Base-by-base conservation (phyloP, 2,113 vertebrate genomes). In the Sakesphorus luctuosus region DNA sequence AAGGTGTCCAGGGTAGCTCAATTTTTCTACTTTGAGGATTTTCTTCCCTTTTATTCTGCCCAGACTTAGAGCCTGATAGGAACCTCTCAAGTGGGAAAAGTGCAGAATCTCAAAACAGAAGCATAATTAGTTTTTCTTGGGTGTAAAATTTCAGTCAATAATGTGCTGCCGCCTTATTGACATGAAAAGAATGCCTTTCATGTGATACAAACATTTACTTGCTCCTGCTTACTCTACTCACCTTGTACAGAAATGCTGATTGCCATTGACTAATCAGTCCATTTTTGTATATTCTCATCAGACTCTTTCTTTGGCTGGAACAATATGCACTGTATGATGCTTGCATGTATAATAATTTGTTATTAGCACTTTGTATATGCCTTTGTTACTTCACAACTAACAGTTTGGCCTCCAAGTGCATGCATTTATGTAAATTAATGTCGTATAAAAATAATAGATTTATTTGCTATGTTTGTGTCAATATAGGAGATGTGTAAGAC, bases 241-340 rank as follows among this genome's bases (percentile, higher is more conserved):
- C 85, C 92, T 95, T 93, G 85, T 96, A 88, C 90, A 96, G 96
- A 96, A 97, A 96, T 96, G 95, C 96, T 93, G 96, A 95, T 94
- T 82, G 85, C 82, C 96, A 96, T 71, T 94, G 93, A 97, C 87
- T 95, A 97, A 98, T 97, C 97, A 97, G 97, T 96, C 96, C 97
- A 97, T 98, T 97, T 98, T 97, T 98, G 97, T 98, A 95, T 98
- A 97, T 97, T 96, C 95, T 97, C 97, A 98, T 98, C 97, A 97
- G 96, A 98, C 84, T 97, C 95, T 97, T 97, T 98, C 97, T 98
- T 98, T 98, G 98, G 98, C 98, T 98, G 98, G 94, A 98, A 97
- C 97, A 95, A 95, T 97, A 94, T 97, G 98, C 98, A 98, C 97
- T 98, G 96, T 97, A 97, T 98, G 97, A 93, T 95, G 98, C 98